Percentiles rank a stretch among this genome's conserved stretches.
These are phyloP conservation scores for Rhineura floridana DNA, from an alignment of 2,113 vertebrate species.

Conservation along the genomic window DNA sequence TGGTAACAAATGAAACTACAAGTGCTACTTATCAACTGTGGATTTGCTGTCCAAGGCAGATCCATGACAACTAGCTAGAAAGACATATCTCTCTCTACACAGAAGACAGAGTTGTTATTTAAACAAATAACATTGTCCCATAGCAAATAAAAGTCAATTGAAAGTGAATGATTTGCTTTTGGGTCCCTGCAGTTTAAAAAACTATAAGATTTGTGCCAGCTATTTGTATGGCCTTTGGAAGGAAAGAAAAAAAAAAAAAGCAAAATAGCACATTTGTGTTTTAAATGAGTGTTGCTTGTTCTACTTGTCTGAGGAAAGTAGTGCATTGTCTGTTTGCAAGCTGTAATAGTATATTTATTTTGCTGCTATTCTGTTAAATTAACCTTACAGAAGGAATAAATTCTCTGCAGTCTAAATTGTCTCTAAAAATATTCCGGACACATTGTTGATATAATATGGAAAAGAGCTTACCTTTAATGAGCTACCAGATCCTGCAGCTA, in stretches of 20 bases:
- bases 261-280: background rate
- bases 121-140: background rate
- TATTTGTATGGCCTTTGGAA: background rate
- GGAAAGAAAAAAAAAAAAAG: background rate
- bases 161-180: background rate
- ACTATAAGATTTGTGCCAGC: background rate
- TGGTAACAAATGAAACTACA: background rate
- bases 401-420: slow-evolving; percentile 1
- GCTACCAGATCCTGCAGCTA: background rate
- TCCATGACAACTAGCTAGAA: slow-evolving; percentile 10
- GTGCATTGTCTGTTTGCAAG: background rate
- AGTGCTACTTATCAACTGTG: background rate
- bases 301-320: background rate
- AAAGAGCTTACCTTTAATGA: slow-evolving; percentile 11
- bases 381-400: background rate
- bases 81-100: background rate
- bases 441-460: background rate
- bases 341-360: background rate
- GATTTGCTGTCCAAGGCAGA: background rate
- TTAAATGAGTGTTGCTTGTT: background rate
- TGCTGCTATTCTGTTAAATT: background rate
- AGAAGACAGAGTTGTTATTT: background rate
- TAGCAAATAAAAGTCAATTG: background rate
- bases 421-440: background rate
- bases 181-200: background rate